phyloP scores from a whole-genome alignment of 2,113 vertebrate species.

The Brevimyrus niger region DNA sequence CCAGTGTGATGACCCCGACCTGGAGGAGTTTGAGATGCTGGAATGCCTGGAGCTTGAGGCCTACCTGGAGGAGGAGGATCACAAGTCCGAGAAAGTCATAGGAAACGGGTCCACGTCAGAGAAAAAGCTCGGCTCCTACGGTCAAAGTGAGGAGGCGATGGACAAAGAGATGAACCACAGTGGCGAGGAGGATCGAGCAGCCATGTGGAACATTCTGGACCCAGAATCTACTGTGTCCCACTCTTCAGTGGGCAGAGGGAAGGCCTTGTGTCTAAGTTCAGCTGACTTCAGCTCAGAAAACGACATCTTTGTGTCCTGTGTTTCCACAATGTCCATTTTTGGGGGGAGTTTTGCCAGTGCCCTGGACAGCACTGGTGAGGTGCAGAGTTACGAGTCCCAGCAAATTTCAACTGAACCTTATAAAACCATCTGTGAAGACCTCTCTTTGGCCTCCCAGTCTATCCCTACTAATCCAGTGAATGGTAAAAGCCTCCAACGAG shows the following conservation, averaged over 20 bases:
- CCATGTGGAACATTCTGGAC: constrained; percentile 1
- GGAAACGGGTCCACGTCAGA: constrained; percentile 10
- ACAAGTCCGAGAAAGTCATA: constrained; percentile 41
- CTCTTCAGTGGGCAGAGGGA: constrained; percentile 33
- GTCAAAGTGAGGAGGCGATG: neutral
- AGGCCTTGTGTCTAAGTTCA: constrained; percentile 20
- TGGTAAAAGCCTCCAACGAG: constrained; percentile 19
- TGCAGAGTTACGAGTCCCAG: constrained; percentile 46
- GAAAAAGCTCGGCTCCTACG: neutral
- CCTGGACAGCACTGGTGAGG: constrained; percentile 39
- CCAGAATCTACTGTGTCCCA: constrained; percentile 18
- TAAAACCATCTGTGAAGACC: constrained; percentile 53
- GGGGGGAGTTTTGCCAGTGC: constrained; percentile 43
- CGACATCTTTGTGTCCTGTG: constrained; percentile 55
- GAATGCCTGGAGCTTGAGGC: constrained; percentile 64
- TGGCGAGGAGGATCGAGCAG: constrained; percentile 28
- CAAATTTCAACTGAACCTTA: constrained; percentile 40
- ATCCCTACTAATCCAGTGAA: constrained; percentile 40
- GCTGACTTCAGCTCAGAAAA: constrained; percentile 56
- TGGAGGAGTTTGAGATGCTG: constrained; percentile 68
- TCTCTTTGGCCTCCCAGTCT: constrained; percentile 46
- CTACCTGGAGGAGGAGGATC: constrained; percentile 48
- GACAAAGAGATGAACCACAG: neutral
- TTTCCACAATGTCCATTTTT: constrained; percentile 50
- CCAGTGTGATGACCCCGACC: constrained; percentile 59